Evolutionary conservation across 2,113 vertebrate genomes (phyloP).

Genomic region (Phalacrocorax aristotelis): DNA sequence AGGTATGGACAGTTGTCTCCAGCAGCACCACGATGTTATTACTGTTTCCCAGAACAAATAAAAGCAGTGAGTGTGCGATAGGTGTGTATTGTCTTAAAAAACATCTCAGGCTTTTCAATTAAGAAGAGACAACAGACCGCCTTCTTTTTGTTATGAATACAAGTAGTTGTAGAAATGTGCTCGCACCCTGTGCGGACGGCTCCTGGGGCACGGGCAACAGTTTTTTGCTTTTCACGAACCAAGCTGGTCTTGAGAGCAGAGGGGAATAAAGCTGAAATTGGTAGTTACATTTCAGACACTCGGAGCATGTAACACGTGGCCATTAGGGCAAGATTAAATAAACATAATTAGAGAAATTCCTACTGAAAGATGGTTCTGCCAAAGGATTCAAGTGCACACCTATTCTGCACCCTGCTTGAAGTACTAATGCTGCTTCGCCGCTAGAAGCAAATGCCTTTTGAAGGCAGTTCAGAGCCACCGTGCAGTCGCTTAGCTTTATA

Average conservation of each 20-base stretch:
- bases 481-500: constrained; percentile 52
- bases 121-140: background rate
- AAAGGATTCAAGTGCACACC: background rate
- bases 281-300: background rate
- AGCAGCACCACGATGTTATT: background rate
- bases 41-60: background rate
- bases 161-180: background rate
- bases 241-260: background rate
- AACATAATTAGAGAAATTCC: constrained; percentile 18
- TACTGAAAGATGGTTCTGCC: background rate
- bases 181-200: background rate
- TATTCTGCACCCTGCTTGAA: constrained; percentile 19
- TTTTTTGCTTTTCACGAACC: background rate
- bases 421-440: background rate
- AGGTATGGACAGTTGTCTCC: background rate
- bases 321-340: constrained; percentile 45
- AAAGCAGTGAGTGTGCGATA: background rate
- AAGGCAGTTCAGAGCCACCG: constrained; percentile 54
- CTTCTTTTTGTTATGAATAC: background rate
- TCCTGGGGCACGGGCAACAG: background rate
- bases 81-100: background rate
- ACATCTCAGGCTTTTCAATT: background rate
- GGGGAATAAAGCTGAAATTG: background rate
- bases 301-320: background rate
- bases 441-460: constrained; percentile 51